Evolutionary conservation across 2,113 vertebrate genomes (phyloP).

Genomic region (Pachycephala philippinensis): DNA sequence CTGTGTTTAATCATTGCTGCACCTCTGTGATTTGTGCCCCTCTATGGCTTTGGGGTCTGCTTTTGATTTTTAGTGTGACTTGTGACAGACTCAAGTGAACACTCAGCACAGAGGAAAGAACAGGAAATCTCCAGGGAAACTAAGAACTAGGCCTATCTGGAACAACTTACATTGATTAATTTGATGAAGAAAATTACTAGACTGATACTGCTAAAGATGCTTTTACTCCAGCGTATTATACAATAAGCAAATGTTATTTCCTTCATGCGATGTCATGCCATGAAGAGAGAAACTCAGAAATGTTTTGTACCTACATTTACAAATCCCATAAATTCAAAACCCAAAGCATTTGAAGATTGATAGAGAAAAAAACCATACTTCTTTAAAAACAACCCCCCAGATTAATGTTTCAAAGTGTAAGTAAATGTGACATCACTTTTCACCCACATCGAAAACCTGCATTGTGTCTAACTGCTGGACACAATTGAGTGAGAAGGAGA

Average conservation of each 20-base stretch:
- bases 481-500: not conserved
- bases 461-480: not conserved
- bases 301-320: not conserved
- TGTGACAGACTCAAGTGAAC: not conserved
- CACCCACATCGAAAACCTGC: not conserved
- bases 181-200: not conserved
- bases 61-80: not conserved
- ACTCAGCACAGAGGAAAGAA: not conserved
- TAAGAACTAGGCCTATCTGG: not conserved
- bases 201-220: not conserved
- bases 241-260: not conserved
- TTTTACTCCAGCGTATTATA: not conserved
- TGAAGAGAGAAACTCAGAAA: not conserved
- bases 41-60: not conserved
- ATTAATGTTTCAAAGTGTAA: not conserved
- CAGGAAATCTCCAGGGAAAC: not conserved
- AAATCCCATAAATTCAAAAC: not conserved
- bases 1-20: not conserved
- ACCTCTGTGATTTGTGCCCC: not conserved
- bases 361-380: not conserved
- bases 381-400: not conserved
- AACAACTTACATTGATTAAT: not conserved
- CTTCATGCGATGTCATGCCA: not conserved
- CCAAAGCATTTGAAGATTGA: not conserved
- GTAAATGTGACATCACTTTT: not conserved